phyloP scores from a whole-genome alignment of 2,888 invertebrate species.

The Callyntrura guangdongensis region DNA sequence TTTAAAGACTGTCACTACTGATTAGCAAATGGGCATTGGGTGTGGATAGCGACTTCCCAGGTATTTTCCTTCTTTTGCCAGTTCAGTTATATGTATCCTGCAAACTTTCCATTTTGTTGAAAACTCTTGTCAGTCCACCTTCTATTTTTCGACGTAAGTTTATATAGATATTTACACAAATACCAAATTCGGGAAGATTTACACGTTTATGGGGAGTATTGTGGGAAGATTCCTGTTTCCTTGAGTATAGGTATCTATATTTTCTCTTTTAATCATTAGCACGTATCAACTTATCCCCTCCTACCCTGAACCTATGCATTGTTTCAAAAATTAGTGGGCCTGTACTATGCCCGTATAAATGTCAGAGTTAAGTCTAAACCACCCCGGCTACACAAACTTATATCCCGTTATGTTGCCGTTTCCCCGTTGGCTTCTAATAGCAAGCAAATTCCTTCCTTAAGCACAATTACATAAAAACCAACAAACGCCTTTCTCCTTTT shows the following conservation, averaged over 20 bases:
- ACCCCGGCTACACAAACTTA: background rate
- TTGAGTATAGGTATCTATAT: background rate
- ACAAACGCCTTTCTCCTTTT: no score
- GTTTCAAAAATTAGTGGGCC: constrained; percentile 43
- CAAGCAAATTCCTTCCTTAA: background rate
- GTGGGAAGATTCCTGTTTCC: no score
- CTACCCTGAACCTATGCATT: constrained; percentile 17
- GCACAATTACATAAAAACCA: background rate
- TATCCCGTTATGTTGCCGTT: background rate
- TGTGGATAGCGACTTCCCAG: constrained; percentile 39
- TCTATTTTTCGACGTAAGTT: background rate
- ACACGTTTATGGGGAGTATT: no score
- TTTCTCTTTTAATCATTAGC: constrained; percentile 19
- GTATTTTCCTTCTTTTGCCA: constrained; percentile 58
- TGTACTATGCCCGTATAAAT: constrained; percentile 38
- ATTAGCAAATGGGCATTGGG: constrained; percentile 69
- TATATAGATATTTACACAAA: background rate
- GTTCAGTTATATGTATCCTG: constrained; percentile 11
- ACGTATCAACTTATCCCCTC: constrained; percentile 43
- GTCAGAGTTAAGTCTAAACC: background rate
- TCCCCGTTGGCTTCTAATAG: background rate
- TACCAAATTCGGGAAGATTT: background rate
- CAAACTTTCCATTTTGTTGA: background rate
- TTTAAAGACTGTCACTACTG: constrained; percentile 71
- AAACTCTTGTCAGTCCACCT: background rate